These are phyloP conservation scores for Acanthopagrus latus DNA, from an alignment of 2,797 vertebrate species.

Conservation along the genomic window DNA sequence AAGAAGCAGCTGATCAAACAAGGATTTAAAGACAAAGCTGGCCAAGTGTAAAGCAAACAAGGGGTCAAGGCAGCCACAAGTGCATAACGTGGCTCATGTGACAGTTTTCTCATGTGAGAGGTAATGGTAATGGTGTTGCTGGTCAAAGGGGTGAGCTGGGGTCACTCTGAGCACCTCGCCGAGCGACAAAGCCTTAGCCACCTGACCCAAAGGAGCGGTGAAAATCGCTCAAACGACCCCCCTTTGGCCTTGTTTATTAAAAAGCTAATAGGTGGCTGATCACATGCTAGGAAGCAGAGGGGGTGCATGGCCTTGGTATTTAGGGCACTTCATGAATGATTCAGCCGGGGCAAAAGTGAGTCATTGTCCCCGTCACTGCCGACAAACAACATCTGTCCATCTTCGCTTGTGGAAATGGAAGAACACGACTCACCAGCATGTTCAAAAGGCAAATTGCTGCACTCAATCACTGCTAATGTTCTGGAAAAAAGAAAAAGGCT, in stretches of 20 bases:
- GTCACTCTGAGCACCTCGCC: not conserved
- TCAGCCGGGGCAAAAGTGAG: constrained; percentile 51
- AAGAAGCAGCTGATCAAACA: constrained; percentile 58
- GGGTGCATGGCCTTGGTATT: constrained; percentile 16
- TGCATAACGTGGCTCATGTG: constrained; percentile 45
- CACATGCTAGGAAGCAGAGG: constrained; percentile 1
- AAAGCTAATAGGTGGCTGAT: constrained; percentile 30
- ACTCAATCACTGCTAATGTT: not conserved
- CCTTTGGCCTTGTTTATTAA: constrained; percentile 22
- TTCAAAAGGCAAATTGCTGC: constrained; percentile 5
- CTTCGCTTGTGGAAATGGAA: constrained; percentile 11
- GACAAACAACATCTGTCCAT: constrained; percentile 55
- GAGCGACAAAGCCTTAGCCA: constrained; percentile 19
- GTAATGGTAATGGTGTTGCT: constrained; percentile 6
- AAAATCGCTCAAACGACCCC: constrained; percentile 14
- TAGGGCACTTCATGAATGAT: constrained; percentile 58
- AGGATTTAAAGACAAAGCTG: constrained; percentile 23
- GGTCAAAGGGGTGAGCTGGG: constrained; percentile 11
- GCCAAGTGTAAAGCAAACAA: constrained; percentile 55
- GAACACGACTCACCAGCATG: constrained; percentile 16
- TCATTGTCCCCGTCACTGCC: constrained; percentile 21
- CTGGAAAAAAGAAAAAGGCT: not conserved
- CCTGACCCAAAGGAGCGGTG: constrained; percentile 39
- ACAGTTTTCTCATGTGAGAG: constrained; percentile 61
- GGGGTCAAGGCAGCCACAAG: constrained; percentile 23